These are phyloP conservation scores for Uria lomvia DNA, from an alignment of 2,113 vertebrate genomes.

Conservation along the genomic window DNA sequence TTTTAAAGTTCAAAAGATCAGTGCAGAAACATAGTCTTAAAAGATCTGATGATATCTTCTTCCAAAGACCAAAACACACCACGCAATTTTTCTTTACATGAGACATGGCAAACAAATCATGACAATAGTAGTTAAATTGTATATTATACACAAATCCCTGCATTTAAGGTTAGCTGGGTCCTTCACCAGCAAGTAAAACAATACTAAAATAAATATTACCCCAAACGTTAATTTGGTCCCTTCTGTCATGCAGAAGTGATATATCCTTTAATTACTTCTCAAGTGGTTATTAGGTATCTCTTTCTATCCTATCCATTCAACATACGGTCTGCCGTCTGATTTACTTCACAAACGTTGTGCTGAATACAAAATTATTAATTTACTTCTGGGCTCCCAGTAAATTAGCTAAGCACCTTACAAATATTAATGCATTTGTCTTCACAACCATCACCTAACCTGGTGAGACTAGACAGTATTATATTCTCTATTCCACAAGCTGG, in stretches of 20 bases:
- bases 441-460: background rate
- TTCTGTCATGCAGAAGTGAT: background rate
- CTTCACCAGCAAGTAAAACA: background rate
- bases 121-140: background rate
- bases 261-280: background rate
- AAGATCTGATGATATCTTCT: background rate
- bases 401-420: background rate
- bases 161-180: background rate
- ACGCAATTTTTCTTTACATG: background rate
- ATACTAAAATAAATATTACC: background rate
- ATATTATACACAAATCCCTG: background rate
- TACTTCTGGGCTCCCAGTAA: background rate
- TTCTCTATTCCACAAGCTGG: background rate
- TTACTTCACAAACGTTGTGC: background rate
- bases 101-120: background rate
- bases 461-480: background rate
- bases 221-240: background rate
- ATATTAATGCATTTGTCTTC: slow-evolving; percentile 32
- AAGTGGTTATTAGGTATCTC: background rate
- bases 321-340: background rate
- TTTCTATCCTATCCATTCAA: background rate
- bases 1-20: background rate
- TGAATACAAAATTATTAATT: slow-evolving; percentile 22
- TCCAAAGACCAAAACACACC: background rate
- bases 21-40: background rate